A percentile compares a stretch with the other conserved stretches of the same genome.
These are phyloP conservation scores for Chionoecetes opilio DNA, from an alignment of 1,140 invertebrate genomes.

Conservation along the genomic window DNA sequence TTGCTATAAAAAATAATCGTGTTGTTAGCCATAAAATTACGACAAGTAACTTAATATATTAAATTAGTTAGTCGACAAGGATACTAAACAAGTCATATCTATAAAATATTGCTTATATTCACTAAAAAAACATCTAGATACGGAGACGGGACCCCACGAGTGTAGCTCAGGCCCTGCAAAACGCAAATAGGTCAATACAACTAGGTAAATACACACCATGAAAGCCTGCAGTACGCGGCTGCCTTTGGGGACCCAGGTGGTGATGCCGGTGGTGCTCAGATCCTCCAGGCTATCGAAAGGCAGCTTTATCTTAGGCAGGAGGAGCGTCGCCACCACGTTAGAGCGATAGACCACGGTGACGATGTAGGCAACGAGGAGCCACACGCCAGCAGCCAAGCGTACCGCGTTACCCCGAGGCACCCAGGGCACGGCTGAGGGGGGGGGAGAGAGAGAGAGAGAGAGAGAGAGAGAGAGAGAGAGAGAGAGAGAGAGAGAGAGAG, in stretches of 20 bases:
- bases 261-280: background rate
- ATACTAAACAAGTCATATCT: no score
- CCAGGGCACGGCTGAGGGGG: background rate
- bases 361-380: background rate
- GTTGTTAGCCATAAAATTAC: no score
- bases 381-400: background rate
- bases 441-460: background rate
- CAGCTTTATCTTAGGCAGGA: background rate
- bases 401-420: background rate
- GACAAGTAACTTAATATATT: no score
- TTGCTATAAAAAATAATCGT: no score
- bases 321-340: background rate
- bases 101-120: no score
- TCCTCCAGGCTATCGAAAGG: background rate
- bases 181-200: background rate
- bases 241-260: background rate
- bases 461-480: slow-evolving; percentile 27
- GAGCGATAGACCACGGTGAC: background rate
- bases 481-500: background rate
- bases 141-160: no score
- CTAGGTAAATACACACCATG: background rate
- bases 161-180: no score
- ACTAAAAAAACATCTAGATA: no score
- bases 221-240: background rate
- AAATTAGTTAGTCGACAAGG: no score